These are phyloP conservation scores for Apodemus sylvaticus DNA, from an alignment of 2,113 vertebrate species.

Conservation along the genomic window DNA sequence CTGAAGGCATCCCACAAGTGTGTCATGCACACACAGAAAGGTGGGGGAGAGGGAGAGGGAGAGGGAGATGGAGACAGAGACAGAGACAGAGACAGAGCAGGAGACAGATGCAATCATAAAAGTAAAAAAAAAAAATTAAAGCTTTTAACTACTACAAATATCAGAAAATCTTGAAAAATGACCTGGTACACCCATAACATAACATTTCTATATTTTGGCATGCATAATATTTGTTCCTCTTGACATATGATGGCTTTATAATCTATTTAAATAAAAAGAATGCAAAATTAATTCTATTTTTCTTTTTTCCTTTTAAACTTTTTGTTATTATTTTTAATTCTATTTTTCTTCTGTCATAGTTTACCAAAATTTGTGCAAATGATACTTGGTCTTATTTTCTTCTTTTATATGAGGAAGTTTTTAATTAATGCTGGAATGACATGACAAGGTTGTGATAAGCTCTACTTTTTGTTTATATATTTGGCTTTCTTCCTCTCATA, in stretches of 20 bases:
- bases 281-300: slow-evolving; percentile 12
- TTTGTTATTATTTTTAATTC: background rate
- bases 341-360: background rate
- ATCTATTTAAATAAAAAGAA: slow-evolving; percentile 41
- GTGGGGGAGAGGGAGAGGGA: background rate
- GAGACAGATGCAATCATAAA: background rate
- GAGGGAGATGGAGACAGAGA: fast-evolving
- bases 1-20: background rate
- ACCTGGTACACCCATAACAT: background rate
- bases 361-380: slow-evolving; percentile 38
- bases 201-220: background rate
- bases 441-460: background rate
- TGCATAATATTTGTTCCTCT: slow-evolving; percentile 1
- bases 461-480: slow-evolving; percentile 23
- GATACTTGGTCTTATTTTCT: slow-evolving; percentile 19
- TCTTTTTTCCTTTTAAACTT: background rate
- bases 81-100: background rate
- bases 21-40: background rate
- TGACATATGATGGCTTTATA: background rate
- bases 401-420: background rate
- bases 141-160: slow-evolving; percentile 26
- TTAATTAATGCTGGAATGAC: slow-evolving; percentile 32
- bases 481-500: slow-evolving; percentile 5
- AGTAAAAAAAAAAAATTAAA: background rate
- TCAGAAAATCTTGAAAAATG: slow-evolving; percentile 26